Base-by-base conservation (phyloP, 2,797 vertebrate species). In the Arremon brunneinucha region DNA sequence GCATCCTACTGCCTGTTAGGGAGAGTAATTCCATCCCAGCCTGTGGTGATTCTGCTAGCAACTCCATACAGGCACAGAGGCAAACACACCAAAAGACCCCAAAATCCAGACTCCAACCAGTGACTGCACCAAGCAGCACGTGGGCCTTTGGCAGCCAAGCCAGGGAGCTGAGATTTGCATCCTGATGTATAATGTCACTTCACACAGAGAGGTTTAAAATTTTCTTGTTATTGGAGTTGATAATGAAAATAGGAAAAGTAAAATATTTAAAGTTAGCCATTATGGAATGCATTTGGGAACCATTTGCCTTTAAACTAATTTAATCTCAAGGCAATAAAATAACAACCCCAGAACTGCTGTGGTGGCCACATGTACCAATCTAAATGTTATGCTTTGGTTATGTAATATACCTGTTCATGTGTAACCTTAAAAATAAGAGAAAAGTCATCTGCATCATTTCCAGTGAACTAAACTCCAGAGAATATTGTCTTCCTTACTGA, bases 1-100 rank as follows among this genome's bases (percentile, higher is more conserved):
- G 50, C 37, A 19, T 21, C 5, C 2, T 22, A 8, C 23, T 65
- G 16, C 44, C 13, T 74, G 0, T 35, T 46, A 1, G 0, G 1
- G 37, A 56, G 34, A 35, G 6, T 28, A 46, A 43, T 32, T 46
- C 21, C 35, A 27, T 60, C 23, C 6, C 21, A 69, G 63, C 11
- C 17, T 1, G 2, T 0, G 0, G 14, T 11, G 21, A 16, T 47
- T 11, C 28, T 1, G 0, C 37, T 74, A 53, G 46, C 34, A 59
- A 1, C 11, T 13, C 18, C 24, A 32, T 30, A 55, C 14, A 22
- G 41, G 43, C 68, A 81, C 41, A 32, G 30, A 63, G 46, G 39
- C 43, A 44, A 68, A 53, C 8, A 4, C 24, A 30, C 14, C 6
- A 0, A 8, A 27, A 34, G 24, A 63, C 10, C 14, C 44, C 3